These are phyloP conservation scores for Brenthis daphne DNA, from an alignment of 2,888 invertebrate species.

Conservation along the genomic window DNA sequence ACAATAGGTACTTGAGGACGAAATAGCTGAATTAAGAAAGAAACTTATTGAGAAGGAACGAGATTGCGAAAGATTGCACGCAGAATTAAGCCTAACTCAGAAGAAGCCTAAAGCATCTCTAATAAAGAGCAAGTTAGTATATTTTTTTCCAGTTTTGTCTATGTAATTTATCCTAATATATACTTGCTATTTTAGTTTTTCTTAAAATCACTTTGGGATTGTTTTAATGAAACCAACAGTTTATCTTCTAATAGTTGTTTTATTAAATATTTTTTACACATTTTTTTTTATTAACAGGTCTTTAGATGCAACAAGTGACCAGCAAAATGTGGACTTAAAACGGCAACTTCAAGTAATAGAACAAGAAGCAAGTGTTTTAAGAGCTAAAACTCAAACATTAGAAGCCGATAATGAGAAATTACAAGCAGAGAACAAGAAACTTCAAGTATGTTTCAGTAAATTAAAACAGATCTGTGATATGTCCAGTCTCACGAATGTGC, in stretches of 20 bases:
- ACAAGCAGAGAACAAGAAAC: slow-evolving; percentile 86
- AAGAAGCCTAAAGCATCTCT: slow-evolving; percentile 84
- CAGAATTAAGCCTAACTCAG: slow-evolving; percentile 85
- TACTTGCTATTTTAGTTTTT: too few relatives aligned
- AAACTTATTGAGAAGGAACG: slow-evolving; percentile 92
- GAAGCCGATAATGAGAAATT: slow-evolving; percentile 90
- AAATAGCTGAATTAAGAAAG: slow-evolving; percentile 87
- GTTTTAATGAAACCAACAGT: too few relatives aligned
- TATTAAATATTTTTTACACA: not conserved
- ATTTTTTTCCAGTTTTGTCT: not conserved
- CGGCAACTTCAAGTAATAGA: slow-evolving; percentile 89
- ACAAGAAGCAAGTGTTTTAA: slow-evolving; percentile 87
- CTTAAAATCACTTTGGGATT: too few relatives aligned
- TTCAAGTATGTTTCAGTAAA: slow-evolving; percentile 70
- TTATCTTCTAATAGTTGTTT: not conserved
- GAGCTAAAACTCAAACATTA: slow-evolving; percentile 85
- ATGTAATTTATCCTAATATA: too few relatives aligned
- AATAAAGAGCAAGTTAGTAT: slow-evolving; percentile 84
- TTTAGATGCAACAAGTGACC: slow-evolving; percentile 80
- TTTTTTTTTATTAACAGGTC: slow-evolving; percentile 67
- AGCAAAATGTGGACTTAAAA: slow-evolving; percentile 86
- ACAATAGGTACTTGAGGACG: slow-evolving; percentile 85
- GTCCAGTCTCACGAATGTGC: too few relatives aligned
- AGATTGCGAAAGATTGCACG: slow-evolving; percentile 88
- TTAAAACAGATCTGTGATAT: too few relatives aligned